Evolutionary conservation across 2,797 vertebrate genomes (phyloP).

Genomic region (Pipistrellus pipistrellus): DNA sequence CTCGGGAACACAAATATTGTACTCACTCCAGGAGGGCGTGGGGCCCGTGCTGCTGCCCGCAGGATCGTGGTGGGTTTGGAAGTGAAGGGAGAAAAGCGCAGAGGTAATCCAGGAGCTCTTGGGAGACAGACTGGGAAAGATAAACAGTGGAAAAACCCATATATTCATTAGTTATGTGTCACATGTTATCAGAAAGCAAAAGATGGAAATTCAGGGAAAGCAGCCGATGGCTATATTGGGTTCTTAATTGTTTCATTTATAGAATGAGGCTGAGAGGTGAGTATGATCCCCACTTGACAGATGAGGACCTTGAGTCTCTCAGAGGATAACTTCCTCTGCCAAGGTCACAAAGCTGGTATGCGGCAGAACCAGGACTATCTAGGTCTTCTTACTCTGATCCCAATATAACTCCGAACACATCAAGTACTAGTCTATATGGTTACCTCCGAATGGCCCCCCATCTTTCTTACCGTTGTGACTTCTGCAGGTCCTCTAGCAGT

Average conservation of each 20-base stretch:
- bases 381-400: not conserved
- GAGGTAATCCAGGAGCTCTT: not conserved
- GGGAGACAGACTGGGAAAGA: not conserved
- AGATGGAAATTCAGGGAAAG: not conserved
- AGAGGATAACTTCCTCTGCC: not conserved
- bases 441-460: not conserved
- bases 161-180: not conserved
- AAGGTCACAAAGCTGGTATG: not conserved
- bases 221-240: not conserved
- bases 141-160: not conserved
- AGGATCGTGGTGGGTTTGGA: not conserved
- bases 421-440: not conserved
- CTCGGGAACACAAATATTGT: not conserved
- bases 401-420: not conserved
- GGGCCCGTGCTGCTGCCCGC: not conserved
- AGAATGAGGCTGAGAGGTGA: not conserved
- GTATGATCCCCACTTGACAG: not conserved
- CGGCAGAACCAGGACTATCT: accelerated
- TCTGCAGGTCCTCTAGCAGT: accelerated
- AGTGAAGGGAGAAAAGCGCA: not conserved
- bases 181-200: constrained; percentile 1
- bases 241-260: not conserved
- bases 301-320: not conserved
- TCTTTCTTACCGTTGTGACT: not conserved
- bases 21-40: not conserved